Evolutionary conservation across 2,797 vertebrate genomes (phyloP).

Genomic region (Arrhamphus sclerolepis): DNA sequence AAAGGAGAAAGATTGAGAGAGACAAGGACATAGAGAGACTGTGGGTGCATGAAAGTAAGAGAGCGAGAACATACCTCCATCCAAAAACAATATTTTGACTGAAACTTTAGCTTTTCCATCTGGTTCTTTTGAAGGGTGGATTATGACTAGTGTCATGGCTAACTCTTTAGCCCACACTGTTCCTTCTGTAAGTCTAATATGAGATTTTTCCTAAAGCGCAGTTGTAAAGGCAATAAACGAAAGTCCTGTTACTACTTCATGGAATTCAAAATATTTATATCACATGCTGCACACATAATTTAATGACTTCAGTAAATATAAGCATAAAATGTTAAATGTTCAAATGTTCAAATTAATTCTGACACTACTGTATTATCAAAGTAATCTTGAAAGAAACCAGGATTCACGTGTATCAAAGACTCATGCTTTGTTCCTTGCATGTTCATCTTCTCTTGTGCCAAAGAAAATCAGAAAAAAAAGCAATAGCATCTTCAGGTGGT

Average conservation of each 20-base stretch:
- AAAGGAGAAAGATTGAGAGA: slow-evolving; percentile 61
- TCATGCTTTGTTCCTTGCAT: slow-evolving; percentile 68
- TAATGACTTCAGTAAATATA: too few relatives aligned
- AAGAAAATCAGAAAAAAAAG: too few relatives aligned
- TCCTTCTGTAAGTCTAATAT: slow-evolving; percentile 71
- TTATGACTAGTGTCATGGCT: slow-evolving; percentile 81
- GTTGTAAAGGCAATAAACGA: slow-evolving; percentile 52
- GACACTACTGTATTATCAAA: not conserved
- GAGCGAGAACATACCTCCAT: slow-evolving; percentile 72
- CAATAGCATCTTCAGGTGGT: slow-evolving; percentile 89
- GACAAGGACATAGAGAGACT: slow-evolving; percentile 59
- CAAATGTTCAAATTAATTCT: not conserved
- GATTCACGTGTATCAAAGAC: slow-evolving; percentile 14
- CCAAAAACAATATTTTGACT: slow-evolving; percentile 86
- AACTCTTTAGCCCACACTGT: slow-evolving; percentile 78
- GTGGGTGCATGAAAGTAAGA: slow-evolving; percentile 53
- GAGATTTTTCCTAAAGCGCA: slow-evolving; percentile 63
- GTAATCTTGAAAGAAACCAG: slow-evolving; percentile 8
- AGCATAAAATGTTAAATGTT: too few relatives aligned
- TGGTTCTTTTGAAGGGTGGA: slow-evolving; percentile 87
- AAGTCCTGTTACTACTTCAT: slow-evolving; percentile 32
- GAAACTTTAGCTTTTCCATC: slow-evolving; percentile 84
- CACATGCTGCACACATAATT: slow-evolving; percentile 5
- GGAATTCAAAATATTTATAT: slow-evolving; percentile 35
- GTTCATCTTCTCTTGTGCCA: too few relatives aligned